phyloP scores from a whole-genome alignment of 2,888 invertebrate genomes.

The Drosophila buzzatii region DNA sequence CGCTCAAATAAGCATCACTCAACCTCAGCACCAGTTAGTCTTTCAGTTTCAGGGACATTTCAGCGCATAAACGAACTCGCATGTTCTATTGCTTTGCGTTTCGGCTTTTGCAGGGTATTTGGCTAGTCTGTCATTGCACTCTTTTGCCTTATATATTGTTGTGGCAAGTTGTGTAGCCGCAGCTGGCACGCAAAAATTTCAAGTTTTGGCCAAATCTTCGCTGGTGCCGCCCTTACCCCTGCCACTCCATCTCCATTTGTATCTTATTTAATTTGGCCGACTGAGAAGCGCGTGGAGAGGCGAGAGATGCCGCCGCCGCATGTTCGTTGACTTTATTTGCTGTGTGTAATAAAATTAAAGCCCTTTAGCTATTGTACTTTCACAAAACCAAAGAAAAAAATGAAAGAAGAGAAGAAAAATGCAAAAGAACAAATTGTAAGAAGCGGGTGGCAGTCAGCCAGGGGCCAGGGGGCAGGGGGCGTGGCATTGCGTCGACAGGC shows the following conservation, averaged over 20 bases:
- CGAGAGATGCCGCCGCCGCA: constrained; percentile 59
- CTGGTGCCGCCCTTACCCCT: neutral
- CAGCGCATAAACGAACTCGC: neutral
- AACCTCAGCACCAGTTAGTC: too few species aligned
- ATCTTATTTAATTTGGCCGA: constrained; percentile 74
- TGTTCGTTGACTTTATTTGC: constrained; percentile 80
- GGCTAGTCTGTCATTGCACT: neutral
- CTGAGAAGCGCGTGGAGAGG: constrained; percentile 8
- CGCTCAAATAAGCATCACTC: neutral
- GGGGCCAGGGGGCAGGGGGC: neutral
- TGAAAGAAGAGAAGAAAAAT: constrained; percentile 8
- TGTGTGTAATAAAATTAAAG: constrained; percentile 80
- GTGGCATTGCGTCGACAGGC: constrained; percentile 11
- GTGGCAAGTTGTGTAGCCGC: constrained; percentile 76
- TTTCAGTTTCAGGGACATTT: neutral
- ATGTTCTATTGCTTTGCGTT: neutral
- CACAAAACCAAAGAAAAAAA: constrained; percentile 39
- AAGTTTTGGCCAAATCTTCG: constrained; percentile 57
- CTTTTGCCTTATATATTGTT: constrained; percentile 13
- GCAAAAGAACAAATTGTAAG: constrained; percentile 66
- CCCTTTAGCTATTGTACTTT: constrained; percentile 80
- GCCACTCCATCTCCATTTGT: constrained; percentile 16
- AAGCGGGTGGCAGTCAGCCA: neutral
- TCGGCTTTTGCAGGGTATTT: constrained; percentile 11
- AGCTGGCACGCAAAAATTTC: constrained; percentile 71